Evolutionary conservation across 1,140 invertebrate genomes (phyloP).

Genomic region (Sipha flava): DNA sequence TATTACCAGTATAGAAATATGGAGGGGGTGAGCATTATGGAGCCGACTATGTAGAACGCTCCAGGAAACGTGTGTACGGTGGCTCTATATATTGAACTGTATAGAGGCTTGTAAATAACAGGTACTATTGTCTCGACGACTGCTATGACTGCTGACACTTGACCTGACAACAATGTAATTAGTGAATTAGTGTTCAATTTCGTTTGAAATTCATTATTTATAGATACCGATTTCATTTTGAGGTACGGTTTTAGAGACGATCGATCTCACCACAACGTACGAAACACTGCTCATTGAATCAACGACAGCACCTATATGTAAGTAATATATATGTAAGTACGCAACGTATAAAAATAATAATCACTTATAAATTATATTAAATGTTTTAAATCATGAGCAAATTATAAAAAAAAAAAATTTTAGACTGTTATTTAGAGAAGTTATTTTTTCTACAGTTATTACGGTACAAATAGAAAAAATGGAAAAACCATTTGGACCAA

Average conservation of each 20-base stretch:
- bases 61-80: conserved; percentile 64
- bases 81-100: conserved; percentile 60
- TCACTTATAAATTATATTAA: no score
- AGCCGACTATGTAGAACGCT: conserved; percentile 67
- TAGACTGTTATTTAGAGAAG: no score
- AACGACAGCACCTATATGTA: conserved; percentile 55
- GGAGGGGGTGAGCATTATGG: conserved; percentile 61
- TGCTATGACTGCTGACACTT: conserved; percentile 71
- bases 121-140: conserved; percentile 62
- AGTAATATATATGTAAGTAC: no score
- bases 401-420: no score
- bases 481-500: no score
- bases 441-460: no score
- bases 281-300: conserved; percentile 70
- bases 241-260: conserved; percentile 65
- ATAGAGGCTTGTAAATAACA: conserved; percentile 68
- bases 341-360: no score
- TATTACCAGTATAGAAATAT: conserved; percentile 67
- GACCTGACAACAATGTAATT: conserved; percentile 48
- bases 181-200: neutral
- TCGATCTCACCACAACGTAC: conserved; percentile 68
- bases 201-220: neutral
- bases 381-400: no score
- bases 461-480: no score
- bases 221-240: conserved; percentile 59